Conservation (phyloP, 2,888 invertebrate species). For the Mythimna pallens region DNA sequence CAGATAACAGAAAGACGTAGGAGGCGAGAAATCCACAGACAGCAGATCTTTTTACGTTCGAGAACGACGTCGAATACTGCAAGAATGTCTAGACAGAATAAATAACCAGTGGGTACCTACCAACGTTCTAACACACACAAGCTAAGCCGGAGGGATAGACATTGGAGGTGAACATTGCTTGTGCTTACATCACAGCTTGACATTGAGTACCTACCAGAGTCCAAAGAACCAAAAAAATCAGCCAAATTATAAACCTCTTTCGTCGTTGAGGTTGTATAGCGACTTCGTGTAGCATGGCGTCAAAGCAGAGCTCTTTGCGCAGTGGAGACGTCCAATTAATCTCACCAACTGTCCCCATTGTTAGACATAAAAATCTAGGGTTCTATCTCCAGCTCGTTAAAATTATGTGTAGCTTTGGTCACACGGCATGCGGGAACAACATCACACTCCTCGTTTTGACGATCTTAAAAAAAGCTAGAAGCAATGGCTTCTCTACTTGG, state of each 20-base stretch:
- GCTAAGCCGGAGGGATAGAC: slow-evolving; percentile 82
- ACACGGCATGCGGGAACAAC: neutral
- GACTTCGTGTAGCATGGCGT: slow-evolving; percentile 23
- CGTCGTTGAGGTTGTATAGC: slow-evolving; percentile 22
- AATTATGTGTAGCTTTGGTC: slow-evolving; percentile 14
- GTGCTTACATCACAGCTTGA: slow-evolving; percentile 81
- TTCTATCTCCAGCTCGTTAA: slow-evolving; percentile 11
- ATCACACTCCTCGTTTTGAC: neutral
- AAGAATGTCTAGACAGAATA: slow-evolving; percentile 73
- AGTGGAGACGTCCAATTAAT: slow-evolving; percentile 35
- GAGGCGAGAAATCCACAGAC: slow-evolving; percentile 49
- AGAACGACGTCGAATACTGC: slow-evolving; percentile 71
- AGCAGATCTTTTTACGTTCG: slow-evolving; percentile 47
- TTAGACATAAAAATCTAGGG: slow-evolving; percentile 9
- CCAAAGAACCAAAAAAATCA: slow-evolving; percentile 77
- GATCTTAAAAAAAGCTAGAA: neutral
- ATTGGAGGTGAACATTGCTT: slow-evolving; percentile 80
- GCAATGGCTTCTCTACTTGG: neutral
- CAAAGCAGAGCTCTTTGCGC: slow-evolving; percentile 40
- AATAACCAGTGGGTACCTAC: slow-evolving; percentile 71
- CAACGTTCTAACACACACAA: slow-evolving; percentile 80
- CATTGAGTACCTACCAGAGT: slow-evolving; percentile 79
- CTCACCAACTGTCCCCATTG: slow-evolving; percentile 20
- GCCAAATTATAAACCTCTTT: slow-evolving; percentile 27
- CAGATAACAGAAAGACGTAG: slow-evolving; percentile 50